Conservation (phyloP, 2,888 invertebrate species). For the Bellardia pandia region DNA sequence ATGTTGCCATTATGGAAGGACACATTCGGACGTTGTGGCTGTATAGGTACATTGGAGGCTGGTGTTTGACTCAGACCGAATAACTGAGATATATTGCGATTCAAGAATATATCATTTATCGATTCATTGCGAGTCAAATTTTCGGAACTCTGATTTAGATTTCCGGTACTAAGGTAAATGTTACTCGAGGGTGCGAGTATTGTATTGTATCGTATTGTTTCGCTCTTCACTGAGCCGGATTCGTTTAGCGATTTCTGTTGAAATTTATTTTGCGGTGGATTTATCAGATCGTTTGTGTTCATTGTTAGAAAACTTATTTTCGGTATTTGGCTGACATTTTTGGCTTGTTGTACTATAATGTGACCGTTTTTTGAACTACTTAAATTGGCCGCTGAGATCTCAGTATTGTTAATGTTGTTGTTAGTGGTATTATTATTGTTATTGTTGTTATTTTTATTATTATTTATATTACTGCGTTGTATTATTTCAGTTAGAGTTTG, state of each 20-base stretch:
- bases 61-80: slow-evolving; percentile 77
- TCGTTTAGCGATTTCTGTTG: slow-evolving; percentile 67
- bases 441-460: slow-evolving; percentile 75
- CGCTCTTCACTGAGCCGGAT: slow-evolving; percentile 74
- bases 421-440: slow-evolving; percentile 68
- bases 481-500: slow-evolving; percentile 79
- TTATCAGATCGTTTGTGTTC: slow-evolving; percentile 73
- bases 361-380: slow-evolving; percentile 68
- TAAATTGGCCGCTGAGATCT: slow-evolving; percentile 71
- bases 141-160: slow-evolving; percentile 74
- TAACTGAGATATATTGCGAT: slow-evolving; percentile 81
- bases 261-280: slow-evolving; percentile 40
- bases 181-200: slow-evolving; percentile 76
- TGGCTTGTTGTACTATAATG: slow-evolving; percentile 65
- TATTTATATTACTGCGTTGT: slow-evolving; percentile 76
- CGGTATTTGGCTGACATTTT: slow-evolving; percentile 75
- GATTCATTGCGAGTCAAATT: slow-evolving; percentile 77
- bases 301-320: slow-evolving; percentile 79
- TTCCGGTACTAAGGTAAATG: slow-evolving; percentile 74
- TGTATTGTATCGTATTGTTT: slow-evolving; percentile 76
- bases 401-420: slow-evolving; percentile 54
- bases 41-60: slow-evolving; percentile 37
- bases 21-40: slow-evolving; percentile 75
- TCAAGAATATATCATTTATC: slow-evolving; percentile 82
- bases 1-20: slow-evolving; percentile 76